Evolutionary conservation across 2,797 vertebrate species (phyloP).

Genomic region (Oryzias dopingdopingensis): DNA sequence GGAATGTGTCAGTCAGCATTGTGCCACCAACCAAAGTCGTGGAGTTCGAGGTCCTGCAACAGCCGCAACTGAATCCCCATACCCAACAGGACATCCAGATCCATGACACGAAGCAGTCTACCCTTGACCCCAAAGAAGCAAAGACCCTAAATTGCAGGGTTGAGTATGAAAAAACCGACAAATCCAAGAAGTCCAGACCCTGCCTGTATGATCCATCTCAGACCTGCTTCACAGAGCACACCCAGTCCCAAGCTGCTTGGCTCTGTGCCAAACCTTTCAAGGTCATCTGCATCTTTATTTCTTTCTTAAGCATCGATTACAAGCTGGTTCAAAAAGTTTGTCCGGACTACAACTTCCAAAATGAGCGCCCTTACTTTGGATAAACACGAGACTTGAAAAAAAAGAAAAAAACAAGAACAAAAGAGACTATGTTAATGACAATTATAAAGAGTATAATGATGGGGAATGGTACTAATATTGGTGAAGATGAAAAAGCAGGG

Average conservation of each 20-base stretch:
- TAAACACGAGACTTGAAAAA: constrained; percentile 68
- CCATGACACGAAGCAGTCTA: constrained; percentile 83
- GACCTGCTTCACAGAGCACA: constrained; percentile 96
- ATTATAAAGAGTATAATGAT: constrained; percentile 39
- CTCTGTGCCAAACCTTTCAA: constrained; percentile 98
- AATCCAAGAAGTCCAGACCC: constrained; percentile 91
- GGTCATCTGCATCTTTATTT: constrained; percentile 99
- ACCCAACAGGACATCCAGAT: constrained; percentile 72
- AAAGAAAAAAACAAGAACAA: background rate
- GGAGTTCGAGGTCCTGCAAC: constrained; percentile 87
- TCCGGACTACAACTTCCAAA: constrained; percentile 98
- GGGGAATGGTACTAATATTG: constrained; percentile 60
- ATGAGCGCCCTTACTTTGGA: constrained; percentile 91
- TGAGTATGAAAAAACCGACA: constrained; percentile 96
- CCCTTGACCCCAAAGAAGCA: constrained; percentile 84
- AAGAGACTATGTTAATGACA: constrained; percentile 45
- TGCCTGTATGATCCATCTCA: constrained; percentile 95
- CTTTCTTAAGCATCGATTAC: constrained; percentile 97
- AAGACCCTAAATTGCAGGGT: constrained; percentile 95
- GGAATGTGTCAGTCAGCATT: constrained; percentile 94
- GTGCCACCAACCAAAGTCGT: constrained; percentile 94
- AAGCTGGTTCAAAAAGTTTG: constrained; percentile 99
- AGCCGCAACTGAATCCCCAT: constrained; percentile 74
- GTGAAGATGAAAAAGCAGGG: constrained; percentile 56
- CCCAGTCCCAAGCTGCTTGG: constrained; percentile 94